Base-by-base conservation (phyloP, 2,888 invertebrate species). In the Busseola fusca region DNA sequence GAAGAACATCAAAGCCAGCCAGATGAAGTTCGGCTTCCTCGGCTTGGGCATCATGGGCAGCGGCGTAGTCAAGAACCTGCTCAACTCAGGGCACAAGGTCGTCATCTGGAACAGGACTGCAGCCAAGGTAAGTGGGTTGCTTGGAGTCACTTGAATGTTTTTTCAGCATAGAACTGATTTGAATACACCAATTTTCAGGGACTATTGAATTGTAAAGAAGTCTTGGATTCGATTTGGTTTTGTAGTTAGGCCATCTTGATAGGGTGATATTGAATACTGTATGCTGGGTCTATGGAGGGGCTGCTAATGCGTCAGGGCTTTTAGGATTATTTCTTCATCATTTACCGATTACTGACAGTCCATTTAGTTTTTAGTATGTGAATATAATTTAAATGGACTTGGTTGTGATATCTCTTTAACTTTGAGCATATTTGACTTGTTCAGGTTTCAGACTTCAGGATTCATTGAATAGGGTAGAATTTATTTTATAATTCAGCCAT, bases 21-120 rank as follows among this genome's bases (percentile, higher is more conserved):
- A 96, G 81, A 96, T 98, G 93, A 98, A 97, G 89, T 99, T 99
- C 91, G 99, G 99, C 42, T 99, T 99, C 94, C 97, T 99, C 42
- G 99, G 99, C 0, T 96, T 99, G 48, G 99, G 99, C 71, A 98
- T 98, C 89, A 99, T 99, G 98, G 99, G 99, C 64, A 97, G 98
- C 75, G 98, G 98, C 40, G 98, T 99, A 89, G 99, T 99, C 27
- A 99, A 98, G 96, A 99, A 99, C 93, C 96, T 99, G 68, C 97
- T 99, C 87, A 98, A 98, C 93, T 98, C 99, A 7, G 99, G 99
- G 0, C 99, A 99, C 91, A 98, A 97, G 89, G 98, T 99, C 67
- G 97, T 98, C 83, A 97, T 99, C 68, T 99, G 99, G 99, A 99
- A 99, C 95, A 97, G 99, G 87, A 98, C 98, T 69, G 97, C 97